Conservation (phyloP, 2,797 vertebrate genomes). For the Linurgus olivaceus region DNA sequence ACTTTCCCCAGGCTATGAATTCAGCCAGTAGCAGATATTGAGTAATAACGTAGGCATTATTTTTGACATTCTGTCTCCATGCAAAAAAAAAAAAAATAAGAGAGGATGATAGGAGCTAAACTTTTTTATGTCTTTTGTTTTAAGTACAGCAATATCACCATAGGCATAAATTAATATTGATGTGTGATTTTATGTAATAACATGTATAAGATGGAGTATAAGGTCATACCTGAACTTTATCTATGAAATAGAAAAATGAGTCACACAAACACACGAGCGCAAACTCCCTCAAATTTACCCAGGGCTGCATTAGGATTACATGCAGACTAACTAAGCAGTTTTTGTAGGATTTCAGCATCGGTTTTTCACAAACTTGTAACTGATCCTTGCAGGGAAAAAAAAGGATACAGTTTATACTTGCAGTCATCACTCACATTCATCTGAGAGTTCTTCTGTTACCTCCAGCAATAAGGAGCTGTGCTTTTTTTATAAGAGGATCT, state of each 20-base stretch:
- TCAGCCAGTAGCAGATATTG: background rate
- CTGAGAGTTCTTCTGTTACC: slow-evolving; percentile 53
- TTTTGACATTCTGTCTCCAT: background rate
- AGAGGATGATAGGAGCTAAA: background rate
- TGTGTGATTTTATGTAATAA: background rate
- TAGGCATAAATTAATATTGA: background rate
- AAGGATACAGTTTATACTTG: background rate
- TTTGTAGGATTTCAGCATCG: background rate
- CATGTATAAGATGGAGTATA: background rate
- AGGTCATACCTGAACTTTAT: background rate
- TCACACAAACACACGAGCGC: background rate
- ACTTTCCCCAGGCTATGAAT: slow-evolving; percentile 25
- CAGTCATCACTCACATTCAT: slow-evolving; percentile 49
- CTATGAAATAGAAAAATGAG: background rate
- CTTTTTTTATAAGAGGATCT: slow-evolving; percentile 60
- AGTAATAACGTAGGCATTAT: background rate
- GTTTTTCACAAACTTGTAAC: slow-evolving; percentile 32
- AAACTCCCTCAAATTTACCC: background rate
- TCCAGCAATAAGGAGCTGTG: slow-evolving; percentile 38
- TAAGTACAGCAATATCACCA: background rate
- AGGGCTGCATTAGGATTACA: background rate
- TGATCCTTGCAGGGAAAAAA: background rate
- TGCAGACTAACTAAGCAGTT: background rate
- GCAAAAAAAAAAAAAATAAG: background rate
- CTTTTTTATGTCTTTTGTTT: background rate